Evolutionary conservation across 2,113 vertebrate species (phyloP).

Genomic region (Conger conger): DNA sequence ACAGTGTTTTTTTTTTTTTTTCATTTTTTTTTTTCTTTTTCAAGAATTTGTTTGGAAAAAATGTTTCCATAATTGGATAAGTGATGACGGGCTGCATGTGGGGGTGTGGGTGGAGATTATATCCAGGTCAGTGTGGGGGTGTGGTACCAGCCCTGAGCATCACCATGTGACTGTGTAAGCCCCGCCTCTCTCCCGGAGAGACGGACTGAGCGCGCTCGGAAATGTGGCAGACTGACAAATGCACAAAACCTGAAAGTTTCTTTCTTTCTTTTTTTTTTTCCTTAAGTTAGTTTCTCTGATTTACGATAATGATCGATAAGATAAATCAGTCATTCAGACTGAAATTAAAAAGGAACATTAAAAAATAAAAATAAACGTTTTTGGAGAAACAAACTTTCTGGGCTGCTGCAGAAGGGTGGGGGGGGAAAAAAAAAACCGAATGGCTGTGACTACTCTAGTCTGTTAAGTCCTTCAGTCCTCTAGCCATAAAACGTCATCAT

Average conservation of each 20-base stretch:
- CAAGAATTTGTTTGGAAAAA: background rate
- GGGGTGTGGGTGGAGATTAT: background rate
- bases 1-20: background rate
- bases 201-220: background rate
- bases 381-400: slow-evolving; percentile 3
- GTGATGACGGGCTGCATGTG: background rate
- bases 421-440: background rate
- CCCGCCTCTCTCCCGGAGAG: background rate
- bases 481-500: background rate
- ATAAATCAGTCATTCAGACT: slow-evolving; percentile 25
- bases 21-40: background rate
- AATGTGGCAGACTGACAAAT: slow-evolving; percentile 11
- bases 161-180: background rate
- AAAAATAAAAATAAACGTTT: slow-evolving; percentile 8
- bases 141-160: background rate
- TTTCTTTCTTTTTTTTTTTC: slow-evolving; percentile 17
- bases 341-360: slow-evolving; percentile 1
- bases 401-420: background rate
- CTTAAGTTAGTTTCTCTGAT: too few species aligned
- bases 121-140: background rate
- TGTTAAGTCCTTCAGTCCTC: background rate
- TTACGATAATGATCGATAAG: background rate
- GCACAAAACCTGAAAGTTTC: slow-evolving; percentile 21
- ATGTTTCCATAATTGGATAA: slow-evolving; percentile 8
- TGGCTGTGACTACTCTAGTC: background rate